Base-by-base conservation (phyloP, 2,113 vertebrate species). In the Chloroceryle aenea region DNA sequence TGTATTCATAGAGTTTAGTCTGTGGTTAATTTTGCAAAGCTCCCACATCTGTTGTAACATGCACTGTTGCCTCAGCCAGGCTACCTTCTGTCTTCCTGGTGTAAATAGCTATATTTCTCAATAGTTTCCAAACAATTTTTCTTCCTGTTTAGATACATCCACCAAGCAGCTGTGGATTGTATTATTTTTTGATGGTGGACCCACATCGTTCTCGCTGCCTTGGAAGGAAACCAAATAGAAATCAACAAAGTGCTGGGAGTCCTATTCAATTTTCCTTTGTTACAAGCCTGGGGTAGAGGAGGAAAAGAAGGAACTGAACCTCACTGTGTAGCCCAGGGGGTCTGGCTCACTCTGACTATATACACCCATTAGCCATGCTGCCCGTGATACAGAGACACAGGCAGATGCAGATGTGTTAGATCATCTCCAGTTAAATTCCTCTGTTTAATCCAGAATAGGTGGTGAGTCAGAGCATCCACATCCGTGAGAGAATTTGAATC, bases 291-390 rank as follows among this genome's bases (percentile, higher is more conserved):
- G 14, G 32, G 12, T 6, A 63, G 26, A 55, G 13, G 4, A 50
- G 6, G 32, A 84, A 50, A 40, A 76, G 23, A 8, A 43, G 26
- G 32, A 87, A 52, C 26, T 68, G 50, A 32, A 30, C 59, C 43
- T 58, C n/a, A 48, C 4, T 10, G 1, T 52, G 4, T 20, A 93
- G 34, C 13, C 34, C 43, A 72, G 34, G 8, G 71, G 40, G 40
- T 43, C 73, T 93, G 67, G 58, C 19, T 82, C 52, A 29, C 14
- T 42, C 42, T 88, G 55, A 50, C 22, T 29, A 4, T 12, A 30
- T 1, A 0, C 27, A 72, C n/a, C 9, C 32, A 6, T 7, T 13
- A 5, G 1, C 12, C 5, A 13, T 32, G 29, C 23, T 84, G 14
- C 5, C 26, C 6, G 56, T 75, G 47, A 30, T 75, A 42, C 38